These are phyloP conservation scores for Epinotia bilunana DNA, from an alignment of 2,888 invertebrate species.

Conservation along the genomic window DNA sequence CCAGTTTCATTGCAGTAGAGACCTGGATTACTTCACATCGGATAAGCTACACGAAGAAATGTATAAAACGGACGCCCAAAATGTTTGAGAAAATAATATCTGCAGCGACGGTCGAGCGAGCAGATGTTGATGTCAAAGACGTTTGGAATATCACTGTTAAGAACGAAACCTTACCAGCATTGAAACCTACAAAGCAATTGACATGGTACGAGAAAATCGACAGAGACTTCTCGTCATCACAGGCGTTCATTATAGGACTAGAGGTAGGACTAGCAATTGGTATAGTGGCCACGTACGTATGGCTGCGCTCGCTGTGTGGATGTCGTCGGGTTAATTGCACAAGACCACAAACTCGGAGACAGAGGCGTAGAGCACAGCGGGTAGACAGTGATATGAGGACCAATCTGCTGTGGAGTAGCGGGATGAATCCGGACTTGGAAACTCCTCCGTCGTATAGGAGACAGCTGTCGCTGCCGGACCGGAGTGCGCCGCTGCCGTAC, in stretches of 20 bases:
- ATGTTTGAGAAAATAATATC: slow-evolving; percentile 85
- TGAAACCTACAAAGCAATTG: slow-evolving; percentile 54
- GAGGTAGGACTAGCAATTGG: slow-evolving; percentile 76
- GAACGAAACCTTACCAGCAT: slow-evolving; percentile 53
- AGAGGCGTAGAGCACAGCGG: slow-evolving; percentile 59
- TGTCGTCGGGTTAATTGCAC: slow-evolving; percentile 63
- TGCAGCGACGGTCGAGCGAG: slow-evolving; percentile 68
- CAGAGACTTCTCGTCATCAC: slow-evolving; percentile 73
- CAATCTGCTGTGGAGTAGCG: slow-evolving; percentile 72
- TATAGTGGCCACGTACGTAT: slow-evolving; percentile 74
- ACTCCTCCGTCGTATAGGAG: slow-evolving; percentile 75
- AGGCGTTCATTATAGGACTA: slow-evolving; percentile 75
- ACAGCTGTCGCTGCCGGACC: slow-evolving; percentile 66
- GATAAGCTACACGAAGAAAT: slow-evolving; percentile 78
- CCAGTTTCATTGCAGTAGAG: slow-evolving; percentile 70
- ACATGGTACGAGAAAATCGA: slow-evolving; percentile 75
- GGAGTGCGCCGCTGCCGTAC: slow-evolving; percentile 59
- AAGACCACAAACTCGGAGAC: slow-evolving; percentile 59
- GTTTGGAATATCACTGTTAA: slow-evolving; percentile 73
- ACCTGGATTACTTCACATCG: slow-evolving; percentile 70
- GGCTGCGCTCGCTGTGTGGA: slow-evolving; percentile 70
- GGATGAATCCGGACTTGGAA: slow-evolving; percentile 69
- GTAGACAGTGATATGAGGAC: slow-evolving; percentile 71
- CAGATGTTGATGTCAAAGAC: slow-evolving; percentile 69
- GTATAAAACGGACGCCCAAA: slow-evolving; percentile 71